Base-by-base conservation (phyloP, 2,797 vertebrate genomes). In the Periophthalmus magnuspinnatus region DNA sequence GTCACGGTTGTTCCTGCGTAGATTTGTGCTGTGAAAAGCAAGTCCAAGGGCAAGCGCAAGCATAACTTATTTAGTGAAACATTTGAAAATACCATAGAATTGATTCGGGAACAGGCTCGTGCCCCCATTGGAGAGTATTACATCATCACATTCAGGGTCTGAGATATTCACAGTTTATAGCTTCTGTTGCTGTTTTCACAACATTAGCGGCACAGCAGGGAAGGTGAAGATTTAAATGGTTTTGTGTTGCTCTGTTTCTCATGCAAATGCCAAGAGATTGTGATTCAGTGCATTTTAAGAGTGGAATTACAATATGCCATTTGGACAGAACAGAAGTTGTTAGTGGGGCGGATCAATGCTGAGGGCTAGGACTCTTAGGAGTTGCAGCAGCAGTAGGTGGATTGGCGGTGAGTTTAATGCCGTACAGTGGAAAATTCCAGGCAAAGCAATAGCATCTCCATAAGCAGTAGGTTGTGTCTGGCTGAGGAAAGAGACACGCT, bases 171-270 rank as follows among this genome's bases (percentile, higher is more conserved):
- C 70, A 45, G 22, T 61, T 48, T 68, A 33, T 41, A 54, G 65
- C 65, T 22, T 73, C 61, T 3, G 32, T 68, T 33, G 17, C 63
- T 50, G 7, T 65, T 67, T 73, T 48, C 57, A 50, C 24, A 62
- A 47, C 67, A 64, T n/a, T 38, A 55, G 0, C 59, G 10, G 28
- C 21, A 13, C 56, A 48, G 32, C 32, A 19, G 41, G 67, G 45
- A 65, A 67, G 70, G 36, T 58, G 6, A 33, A 9, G 34, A 22
- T 50, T n/a, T n/a, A 21, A 61, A 65, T 1, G 22, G 65, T 47
- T 70, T 21, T 21, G 10, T 69, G 60, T 21, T 68, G 36, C 62
- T 48, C 14, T n/a, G 3, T 68, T 68, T 70, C 17, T 52, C 45
- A 45, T 41, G 57, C 17, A 74, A 69, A 65, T 55, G 38, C 47